Percentiles rank a stretch among this genome's conserved stretches.
These are phyloP conservation scores for Ethmia dodecea DNA, from an alignment of 2,888 invertebrate species.

Conservation along the genomic window DNA sequence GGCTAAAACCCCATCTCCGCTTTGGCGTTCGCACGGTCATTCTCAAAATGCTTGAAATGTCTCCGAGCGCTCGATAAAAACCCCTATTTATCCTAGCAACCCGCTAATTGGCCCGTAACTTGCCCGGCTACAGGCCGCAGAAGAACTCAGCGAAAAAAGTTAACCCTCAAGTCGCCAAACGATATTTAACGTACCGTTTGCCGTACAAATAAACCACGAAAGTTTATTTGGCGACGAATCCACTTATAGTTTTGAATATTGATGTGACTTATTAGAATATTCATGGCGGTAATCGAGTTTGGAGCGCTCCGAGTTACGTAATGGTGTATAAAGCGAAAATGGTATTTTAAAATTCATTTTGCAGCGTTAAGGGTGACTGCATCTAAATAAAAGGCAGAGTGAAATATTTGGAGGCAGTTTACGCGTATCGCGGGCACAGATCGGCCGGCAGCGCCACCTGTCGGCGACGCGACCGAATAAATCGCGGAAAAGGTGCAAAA, in stretches of 20 bases:
- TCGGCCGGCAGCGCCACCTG: conserved; percentile 58
- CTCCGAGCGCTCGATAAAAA: conserved; percentile 26
- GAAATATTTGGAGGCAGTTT: conserved; percentile 58
- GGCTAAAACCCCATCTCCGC: too few relatives aligned
- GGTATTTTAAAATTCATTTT: conserved; percentile 14
- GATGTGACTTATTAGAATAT: conserved; percentile 7
- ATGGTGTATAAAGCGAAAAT: background rate
- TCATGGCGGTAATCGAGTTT: conserved; percentile 2
- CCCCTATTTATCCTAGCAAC: conserved; percentile 26
- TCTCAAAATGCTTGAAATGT: conserved; percentile 20
- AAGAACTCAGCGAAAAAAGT: conserved; percentile 24
- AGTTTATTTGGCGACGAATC: conserved; percentile 1
- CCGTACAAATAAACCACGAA: conserved; percentile 20
- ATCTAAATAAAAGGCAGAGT: conserved; percentile 51
- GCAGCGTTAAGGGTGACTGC: conserved; percentile 33
- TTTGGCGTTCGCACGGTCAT: conserved; percentile 1
- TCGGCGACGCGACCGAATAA: conserved; percentile 55
- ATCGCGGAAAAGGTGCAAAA: conserved; percentile 35
- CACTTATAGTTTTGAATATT: conserved; percentile 5
- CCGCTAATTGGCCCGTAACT: conserved; percentile 44
- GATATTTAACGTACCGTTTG: conserved; percentile 11
- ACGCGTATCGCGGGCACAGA: conserved; percentile 47
- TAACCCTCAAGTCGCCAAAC: conserved; percentile 14
- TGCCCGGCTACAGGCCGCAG: conserved; percentile 23
- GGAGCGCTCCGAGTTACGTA: conserved; percentile 2